A percentile compares a stretch with the other conserved stretches of the same genome.
Conservation (phyloP, 2,888 invertebrate species). For the Macrosoma leucophasiata region DNA sequence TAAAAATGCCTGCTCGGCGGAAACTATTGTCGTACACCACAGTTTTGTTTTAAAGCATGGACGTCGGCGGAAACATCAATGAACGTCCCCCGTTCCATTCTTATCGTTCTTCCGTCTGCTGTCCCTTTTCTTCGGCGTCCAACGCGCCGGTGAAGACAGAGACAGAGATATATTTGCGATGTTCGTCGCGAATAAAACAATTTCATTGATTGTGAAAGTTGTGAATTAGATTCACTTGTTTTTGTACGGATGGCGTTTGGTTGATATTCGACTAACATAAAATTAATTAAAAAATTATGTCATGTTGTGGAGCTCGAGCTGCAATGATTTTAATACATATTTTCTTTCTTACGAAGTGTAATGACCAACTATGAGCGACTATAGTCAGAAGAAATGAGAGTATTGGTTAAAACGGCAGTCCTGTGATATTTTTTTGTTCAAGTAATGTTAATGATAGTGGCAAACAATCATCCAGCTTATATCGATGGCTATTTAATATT, state of each 20-base stretch:
- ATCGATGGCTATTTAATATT: no score
- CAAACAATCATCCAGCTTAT: no score
- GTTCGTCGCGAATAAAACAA: constrained; percentile 39
- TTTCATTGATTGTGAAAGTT: constrained; percentile 43
- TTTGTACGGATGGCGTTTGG: constrained; percentile 22
- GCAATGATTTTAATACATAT: no score
- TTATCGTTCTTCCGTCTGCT: constrained; percentile 53
- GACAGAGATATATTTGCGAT: constrained; percentile 31
- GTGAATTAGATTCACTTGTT: constrained; percentile 32
- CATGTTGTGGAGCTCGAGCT: no score
- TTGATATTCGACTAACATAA: no score
- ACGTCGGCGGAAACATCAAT: constrained; percentile 53
- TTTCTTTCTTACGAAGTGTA: no score
- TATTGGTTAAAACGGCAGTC: no score
- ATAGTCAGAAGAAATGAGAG: no score
- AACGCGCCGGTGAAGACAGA: constrained; percentile 27
- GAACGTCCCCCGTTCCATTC: constrained; percentile 58
- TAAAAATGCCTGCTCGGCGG: constrained; percentile 6
- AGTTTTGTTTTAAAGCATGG: constrained; percentile 31
- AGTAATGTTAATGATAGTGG: no score
- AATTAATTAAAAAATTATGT: no score
- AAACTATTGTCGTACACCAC: constrained; percentile 20
- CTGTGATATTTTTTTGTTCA: no score
- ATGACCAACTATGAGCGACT: no score
- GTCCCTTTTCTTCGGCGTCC: constrained; percentile 37